Evolutionary conservation across 2,113 vertebrate species (phyloP), one percentile per base, ranked within the genome.

Genomic region (Donacobius atricapilla): DNA sequence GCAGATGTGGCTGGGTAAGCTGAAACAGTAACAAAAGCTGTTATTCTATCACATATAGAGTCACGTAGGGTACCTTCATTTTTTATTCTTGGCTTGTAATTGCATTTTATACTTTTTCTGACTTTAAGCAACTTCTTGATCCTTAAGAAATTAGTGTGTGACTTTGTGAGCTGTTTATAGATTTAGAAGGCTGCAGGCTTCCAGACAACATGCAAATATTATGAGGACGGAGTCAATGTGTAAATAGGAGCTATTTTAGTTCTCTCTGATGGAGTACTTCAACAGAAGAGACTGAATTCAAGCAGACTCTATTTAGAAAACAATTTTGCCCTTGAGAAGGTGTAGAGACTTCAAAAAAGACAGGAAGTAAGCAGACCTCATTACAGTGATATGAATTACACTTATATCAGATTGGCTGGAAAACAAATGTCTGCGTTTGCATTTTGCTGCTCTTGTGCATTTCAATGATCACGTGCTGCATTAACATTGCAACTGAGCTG

Each of bases 281-380:
- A 83, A n/a, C 31, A 66, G 72, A 85, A 83, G 91, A 84, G 80
- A 42, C 48, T 83, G 58, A 78, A 83, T 81, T 69, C 23, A 51
- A 28, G 39, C 70, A 83, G 72, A 53, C 37, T 79, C 31, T 86
- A 57, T 92, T 91, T 96, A 65, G 78, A 96, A 96, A 96, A 92
- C 70, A 71, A 44, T 89, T 94, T 96, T 97, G 95, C 90, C 93
- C 93, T 97, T 96, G 87, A 95, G 61, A 83, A 92, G 86, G 87
- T 94, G 76, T 77, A 70, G 56, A 94, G 61, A 71, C 65, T 94
- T 96, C 89, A 71, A 47, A 94, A 95, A 92, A 39, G 57, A 68
- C 83, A 83, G 57, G 82, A 93, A 94, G 84, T 60, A 88, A 90
- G 78, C 69, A 93, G 94, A 37, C 10, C 33, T 91, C 80, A 90